These are phyloP conservation scores for Falcaria lacertinaria DNA, from an alignment of 2,888 invertebrate species.

Conservation along the genomic window DNA sequence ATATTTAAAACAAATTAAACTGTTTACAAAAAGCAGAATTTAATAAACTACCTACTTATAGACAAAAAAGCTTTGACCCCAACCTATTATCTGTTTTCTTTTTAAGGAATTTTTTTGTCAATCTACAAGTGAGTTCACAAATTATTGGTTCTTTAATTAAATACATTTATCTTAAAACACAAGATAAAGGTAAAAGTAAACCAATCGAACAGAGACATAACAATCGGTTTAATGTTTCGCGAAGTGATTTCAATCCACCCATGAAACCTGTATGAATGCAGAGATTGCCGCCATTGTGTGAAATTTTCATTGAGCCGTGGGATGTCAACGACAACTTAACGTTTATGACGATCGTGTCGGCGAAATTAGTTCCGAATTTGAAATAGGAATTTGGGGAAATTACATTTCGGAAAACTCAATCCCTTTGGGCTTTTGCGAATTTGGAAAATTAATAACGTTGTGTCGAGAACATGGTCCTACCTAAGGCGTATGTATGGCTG, in stretches of 20 bases:
- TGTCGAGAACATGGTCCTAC: not conserved
- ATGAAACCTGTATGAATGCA: constrained; percentile 27
- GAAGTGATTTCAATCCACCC: constrained; percentile 36
- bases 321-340: constrained; percentile 38
- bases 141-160: too few relatives aligned
- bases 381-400: constrained; percentile 13
- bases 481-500: too few relatives aligned
- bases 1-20: too few relatives aligned
- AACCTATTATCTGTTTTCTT: too few relatives aligned
- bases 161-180: not conserved
- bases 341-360: constrained; percentile 37
- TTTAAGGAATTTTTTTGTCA: too few relatives aligned
- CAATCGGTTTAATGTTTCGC: constrained; percentile 33
- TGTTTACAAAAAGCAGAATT: too few relatives aligned
- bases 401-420: constrained; percentile 22
- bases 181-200: constrained; percentile 16
- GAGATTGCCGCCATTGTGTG: constrained; percentile 28
- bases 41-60: too few relatives aligned
- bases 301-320: constrained; percentile 34
- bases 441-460: not conserved
- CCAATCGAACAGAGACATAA: constrained; percentile 30
- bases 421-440: constrained; percentile 18
- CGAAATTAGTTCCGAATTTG: constrained; percentile 40
- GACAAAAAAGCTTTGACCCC: too few relatives aligned
- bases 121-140: too few relatives aligned